Conservation (phyloP, 2,113 vertebrate genomes). For the Tyto alba region DNA sequence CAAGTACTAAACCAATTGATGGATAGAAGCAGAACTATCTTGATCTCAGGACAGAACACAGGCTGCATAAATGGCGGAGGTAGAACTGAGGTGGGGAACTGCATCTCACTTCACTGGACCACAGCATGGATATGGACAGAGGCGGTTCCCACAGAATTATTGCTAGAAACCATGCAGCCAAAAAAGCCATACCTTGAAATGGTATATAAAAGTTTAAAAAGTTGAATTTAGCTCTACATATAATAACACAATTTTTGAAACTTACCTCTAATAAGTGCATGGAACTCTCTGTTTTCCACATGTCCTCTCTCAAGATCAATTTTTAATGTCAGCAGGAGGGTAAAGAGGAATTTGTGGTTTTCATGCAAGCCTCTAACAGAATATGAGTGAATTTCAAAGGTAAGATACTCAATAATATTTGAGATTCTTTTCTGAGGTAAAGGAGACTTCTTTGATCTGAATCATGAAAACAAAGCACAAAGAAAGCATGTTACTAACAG, state of each 20-base stretch:
- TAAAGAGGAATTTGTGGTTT: slow-evolving; percentile 79
- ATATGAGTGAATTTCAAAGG: slow-evolving; percentile 67
- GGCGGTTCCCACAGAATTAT: background rate
- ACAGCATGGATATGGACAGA: background rate
- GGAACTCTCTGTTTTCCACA: slow-evolving; percentile 71
- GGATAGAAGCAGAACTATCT: background rate
- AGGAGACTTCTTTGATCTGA: slow-evolving; percentile 75
- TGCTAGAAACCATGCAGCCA: background rate
- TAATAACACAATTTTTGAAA: background rate
- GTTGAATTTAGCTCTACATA: background rate
- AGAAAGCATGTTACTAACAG: background rate
- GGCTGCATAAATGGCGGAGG: background rate
- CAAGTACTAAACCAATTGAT: background rate
- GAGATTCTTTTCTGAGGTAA: slow-evolving; percentile 73
- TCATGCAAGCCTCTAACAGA: slow-evolving; percentile 76
- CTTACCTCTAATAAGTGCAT: slow-evolving; percentile 74
- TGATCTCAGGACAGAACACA: background rate
- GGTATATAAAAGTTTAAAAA: background rate
- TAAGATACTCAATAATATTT: slow-evolving; percentile 77
- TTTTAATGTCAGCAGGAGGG: slow-evolving; percentile 74
- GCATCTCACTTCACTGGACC: background rate
- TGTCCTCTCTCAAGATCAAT: slow-evolving; percentile 75
- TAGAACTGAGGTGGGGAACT: background rate
- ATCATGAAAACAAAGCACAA: background rate
- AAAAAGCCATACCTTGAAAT: background rate